Percentiles rank a stretch among this genome's conserved stretches.
Evolutionary conservation across 2,113 vertebrate species (phyloP).

Genomic region (Sylvia atricapilla): DNA sequence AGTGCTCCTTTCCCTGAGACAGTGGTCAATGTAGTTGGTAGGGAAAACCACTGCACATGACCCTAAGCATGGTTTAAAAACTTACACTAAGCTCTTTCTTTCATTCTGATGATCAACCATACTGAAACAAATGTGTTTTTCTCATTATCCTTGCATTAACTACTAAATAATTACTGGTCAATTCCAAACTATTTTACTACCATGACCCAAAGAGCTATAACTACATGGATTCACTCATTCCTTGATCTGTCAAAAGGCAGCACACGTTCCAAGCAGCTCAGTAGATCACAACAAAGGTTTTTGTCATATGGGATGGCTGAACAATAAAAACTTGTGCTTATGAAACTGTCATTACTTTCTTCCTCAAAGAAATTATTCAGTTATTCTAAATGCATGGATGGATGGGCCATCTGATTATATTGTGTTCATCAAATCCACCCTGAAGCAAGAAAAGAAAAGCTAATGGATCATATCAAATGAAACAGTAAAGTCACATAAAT

Average conservation of each 20-base stretch:
- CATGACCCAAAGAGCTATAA: neutral
- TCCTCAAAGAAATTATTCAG: neutral
- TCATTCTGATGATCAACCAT: neutral
- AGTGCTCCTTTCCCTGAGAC: neutral
- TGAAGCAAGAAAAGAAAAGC: neutral
- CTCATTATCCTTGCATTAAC: neutral
- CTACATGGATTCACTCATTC: neutral
- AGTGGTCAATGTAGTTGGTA: neutral
- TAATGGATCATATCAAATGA: neutral
- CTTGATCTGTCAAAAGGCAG: neutral
- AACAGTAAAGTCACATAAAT: neutral
- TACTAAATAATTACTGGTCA: neutral
- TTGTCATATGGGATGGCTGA: neutral
- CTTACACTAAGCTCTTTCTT: neutral
- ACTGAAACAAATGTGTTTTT: neutral
- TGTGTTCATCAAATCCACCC: neutral
- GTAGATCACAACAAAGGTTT: neutral
- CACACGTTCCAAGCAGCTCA: neutral
- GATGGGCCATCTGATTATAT: neutral
- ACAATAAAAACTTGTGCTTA: neutral
- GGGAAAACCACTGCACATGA: neutral
- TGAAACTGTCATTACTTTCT: neutral
- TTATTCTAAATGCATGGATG: neutral
- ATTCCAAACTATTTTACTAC: neutral
- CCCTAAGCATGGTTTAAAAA: neutral